Conservation (phyloP, 2,113 vertebrate species). For the Atrichornis clamosus region DNA sequence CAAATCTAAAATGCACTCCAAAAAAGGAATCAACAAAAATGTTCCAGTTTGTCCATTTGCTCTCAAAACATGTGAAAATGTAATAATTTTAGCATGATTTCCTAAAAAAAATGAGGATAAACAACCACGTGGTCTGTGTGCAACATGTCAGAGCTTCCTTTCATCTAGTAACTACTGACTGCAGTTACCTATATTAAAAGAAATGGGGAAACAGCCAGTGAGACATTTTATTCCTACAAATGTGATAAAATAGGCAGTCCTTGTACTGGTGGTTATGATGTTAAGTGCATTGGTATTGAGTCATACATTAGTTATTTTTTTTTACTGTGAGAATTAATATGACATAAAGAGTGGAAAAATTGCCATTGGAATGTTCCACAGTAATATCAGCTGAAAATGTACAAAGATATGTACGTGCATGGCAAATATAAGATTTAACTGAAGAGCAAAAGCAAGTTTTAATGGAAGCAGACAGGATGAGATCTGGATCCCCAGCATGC, state of each 20-base stretch:
- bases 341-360: not conserved
- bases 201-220: not conserved
- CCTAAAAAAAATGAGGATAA: not conserved
- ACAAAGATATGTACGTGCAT: not conserved
- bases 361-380: not conserved
- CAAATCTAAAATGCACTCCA: not conserved
- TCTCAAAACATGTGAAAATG: not conserved
- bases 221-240: not conserved
- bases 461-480: not conserved
- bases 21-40: not conserved
- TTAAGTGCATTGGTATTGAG: not conserved
- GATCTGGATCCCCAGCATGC: accelerated
- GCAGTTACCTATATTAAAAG: not conserved
- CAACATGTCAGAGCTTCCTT: not conserved
- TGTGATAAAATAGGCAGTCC: not conserved
- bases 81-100: not conserved
- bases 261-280: not conserved
- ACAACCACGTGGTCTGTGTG: accelerated
- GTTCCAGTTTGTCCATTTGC: not conserved
- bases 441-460: not conserved
- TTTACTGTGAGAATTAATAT: not conserved
- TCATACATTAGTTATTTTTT: not conserved
- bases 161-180: not conserved
- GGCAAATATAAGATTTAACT: not conserved
- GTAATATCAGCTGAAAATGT: not conserved